These are phyloP conservation scores for Barnardius zonarius DNA, from an alignment of 2,113 vertebrate genomes.

Conservation along the genomic window DNA sequence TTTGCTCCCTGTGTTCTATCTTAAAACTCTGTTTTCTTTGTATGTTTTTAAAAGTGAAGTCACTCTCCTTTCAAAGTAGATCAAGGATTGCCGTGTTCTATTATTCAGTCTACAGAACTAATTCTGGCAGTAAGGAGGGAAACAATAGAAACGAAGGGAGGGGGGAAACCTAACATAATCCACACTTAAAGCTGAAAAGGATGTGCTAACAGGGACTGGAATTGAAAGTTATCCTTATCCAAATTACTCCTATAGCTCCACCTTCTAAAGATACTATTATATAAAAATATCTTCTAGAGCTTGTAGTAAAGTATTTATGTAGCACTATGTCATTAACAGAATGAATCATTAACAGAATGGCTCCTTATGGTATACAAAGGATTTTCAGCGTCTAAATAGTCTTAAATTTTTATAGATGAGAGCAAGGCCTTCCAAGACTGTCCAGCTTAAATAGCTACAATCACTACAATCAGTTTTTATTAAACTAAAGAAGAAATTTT, in stretches of 20 bases:
- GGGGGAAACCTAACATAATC: not conserved
- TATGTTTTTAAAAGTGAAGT: not conserved
- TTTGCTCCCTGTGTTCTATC: not conserved
- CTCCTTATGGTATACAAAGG: not conserved
- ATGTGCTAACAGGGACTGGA: not conserved
- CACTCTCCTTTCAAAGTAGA: not conserved
- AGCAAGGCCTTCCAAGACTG: not conserved
- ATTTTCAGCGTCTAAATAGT: not conserved
- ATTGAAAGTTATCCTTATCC: not conserved
- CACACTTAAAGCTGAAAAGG: not conserved
- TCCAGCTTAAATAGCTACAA: not conserved
- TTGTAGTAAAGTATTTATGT: not conserved
- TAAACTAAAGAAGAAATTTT: not conserved
- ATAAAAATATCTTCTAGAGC: not conserved
- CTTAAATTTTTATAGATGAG: not conserved
- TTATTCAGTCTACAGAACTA: not conserved
- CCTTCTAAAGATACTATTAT: not conserved
- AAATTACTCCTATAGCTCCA: not conserved
- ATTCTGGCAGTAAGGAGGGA: not conserved
- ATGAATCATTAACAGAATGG: not conserved
- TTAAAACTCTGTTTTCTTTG: constrained; percentile 6
- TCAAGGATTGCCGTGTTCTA: not conserved
- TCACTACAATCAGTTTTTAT: not conserved
- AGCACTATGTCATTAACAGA: not conserved
- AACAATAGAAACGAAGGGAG: not conserved